Conservation (phyloP, 1,140 invertebrate species). For the Tetramorium alpestre region DNA sequence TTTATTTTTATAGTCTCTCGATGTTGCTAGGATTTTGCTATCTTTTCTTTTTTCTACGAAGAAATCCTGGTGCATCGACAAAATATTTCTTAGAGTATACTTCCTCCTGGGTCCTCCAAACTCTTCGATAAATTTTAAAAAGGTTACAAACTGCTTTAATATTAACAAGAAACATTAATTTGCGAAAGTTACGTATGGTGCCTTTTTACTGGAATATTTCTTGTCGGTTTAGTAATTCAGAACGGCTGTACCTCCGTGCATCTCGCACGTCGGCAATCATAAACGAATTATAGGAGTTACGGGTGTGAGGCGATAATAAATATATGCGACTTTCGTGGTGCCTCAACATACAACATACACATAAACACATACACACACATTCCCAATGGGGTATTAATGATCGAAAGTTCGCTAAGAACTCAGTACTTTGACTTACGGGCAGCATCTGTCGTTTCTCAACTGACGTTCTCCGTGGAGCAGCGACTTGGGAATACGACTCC, state of each 20-base stretch:
- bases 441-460: conserved; percentile 64
- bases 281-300: conserved; percentile 20
- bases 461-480: conserved; percentile 13
- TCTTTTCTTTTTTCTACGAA: conserved; percentile 4
- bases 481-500: conserved; percentile 35
- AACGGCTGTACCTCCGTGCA: not conserved
- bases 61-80: not conserved
- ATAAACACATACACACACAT: not conserved
- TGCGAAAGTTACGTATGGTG: not conserved
- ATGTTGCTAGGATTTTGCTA: not conserved
- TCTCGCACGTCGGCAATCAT: not conserved
- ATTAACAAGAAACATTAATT: not conserved
- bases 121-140: conserved; percentile 16
- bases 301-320: not conserved
- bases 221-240: not conserved
- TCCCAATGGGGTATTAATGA: conserved; percentile 30
- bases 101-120: not conserved
- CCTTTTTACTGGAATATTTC: conserved; percentile 12
- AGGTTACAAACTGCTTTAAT: not conserved
- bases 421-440: conserved; percentile 40
- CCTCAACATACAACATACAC: not conserved
- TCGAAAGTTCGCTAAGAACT: conserved; percentile 65
- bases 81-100: not conserved
- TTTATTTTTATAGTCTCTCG: conserved; percentile 31
- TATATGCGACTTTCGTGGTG: conserved; percentile 8